Evolutionary conservation across 2,888 invertebrate genomes (phyloP).

Genomic region (Trypoxylon attenuatum): DNA sequence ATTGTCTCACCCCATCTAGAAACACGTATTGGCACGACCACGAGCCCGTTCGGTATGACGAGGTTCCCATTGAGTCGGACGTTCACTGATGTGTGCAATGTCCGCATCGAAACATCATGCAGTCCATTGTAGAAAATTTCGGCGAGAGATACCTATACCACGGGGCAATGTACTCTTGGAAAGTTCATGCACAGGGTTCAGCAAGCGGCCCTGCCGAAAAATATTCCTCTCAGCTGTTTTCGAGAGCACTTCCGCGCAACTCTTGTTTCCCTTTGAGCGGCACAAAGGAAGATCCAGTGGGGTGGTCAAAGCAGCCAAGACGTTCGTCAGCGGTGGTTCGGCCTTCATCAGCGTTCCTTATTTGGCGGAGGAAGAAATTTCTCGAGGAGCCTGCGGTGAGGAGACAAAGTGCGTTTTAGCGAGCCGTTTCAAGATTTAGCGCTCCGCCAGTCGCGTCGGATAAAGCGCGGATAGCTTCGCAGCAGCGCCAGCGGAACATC

Average conservation of each 20-base stretch:
- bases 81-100: too few species aligned
- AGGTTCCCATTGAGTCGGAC: too few species aligned
- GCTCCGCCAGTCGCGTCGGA: conserved; percentile 57
- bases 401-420: conserved; percentile 61
- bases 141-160: too few species aligned
- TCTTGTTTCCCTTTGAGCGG: not conserved
- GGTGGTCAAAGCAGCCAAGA: conserved; percentile 41
- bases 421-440: conserved; percentile 61
- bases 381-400: conserved; percentile 27
- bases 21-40: not conserved
- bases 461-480: conserved; percentile 50
- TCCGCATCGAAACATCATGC: too few species aligned
- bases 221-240: conserved; percentile 6
- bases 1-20: conserved; percentile 6
- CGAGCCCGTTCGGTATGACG: too few species aligned
- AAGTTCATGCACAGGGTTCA: not conserved
- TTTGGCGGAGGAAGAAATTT: conserved; percentile 36
- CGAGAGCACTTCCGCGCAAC: not conserved
- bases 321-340: conserved; percentile 32
- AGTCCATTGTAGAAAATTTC: too few species aligned
- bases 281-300: conserved; percentile 28
- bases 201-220: not conserved
- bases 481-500: conserved; percentile 52
- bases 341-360: conserved; percentile 44
- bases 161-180: too few species aligned